phyloP scores from a whole-genome alignment of 2,888 invertebrate species.

The Oxystoma pomonae region DNA sequence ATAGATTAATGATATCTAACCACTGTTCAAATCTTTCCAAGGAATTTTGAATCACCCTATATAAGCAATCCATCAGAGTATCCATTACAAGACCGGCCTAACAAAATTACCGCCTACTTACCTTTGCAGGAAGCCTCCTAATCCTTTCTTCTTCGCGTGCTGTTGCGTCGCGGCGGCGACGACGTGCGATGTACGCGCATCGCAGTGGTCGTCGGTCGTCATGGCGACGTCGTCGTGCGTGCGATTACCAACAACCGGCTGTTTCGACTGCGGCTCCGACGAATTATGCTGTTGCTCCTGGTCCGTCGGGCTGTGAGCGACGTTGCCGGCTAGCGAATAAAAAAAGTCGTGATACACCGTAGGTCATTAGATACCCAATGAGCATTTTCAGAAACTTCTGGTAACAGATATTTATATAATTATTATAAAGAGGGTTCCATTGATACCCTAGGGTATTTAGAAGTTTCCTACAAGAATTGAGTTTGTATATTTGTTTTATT shows the following conservation, averaged over 20 bases:
- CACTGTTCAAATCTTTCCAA: too few relatives aligned
- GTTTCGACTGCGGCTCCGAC: slow-evolving; percentile 10
- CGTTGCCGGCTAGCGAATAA: slow-evolving; percentile 32
- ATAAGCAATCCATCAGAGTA: too few relatives aligned
- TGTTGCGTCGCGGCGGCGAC: slow-evolving; percentile 25
- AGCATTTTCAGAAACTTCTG: too few relatives aligned
- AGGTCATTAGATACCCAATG: too few relatives aligned
- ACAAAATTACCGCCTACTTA: neutral
- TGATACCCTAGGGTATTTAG: too few relatives aligned
- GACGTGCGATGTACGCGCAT: slow-evolving; percentile 5
- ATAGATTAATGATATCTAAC: too few relatives aligned
- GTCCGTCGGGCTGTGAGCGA: slow-evolving; percentile 31
- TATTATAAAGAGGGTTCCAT: too few relatives aligned
- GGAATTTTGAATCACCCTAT: too few relatives aligned
- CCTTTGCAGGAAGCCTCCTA: slow-evolving; percentile 66
- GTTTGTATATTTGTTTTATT: too few relatives aligned
- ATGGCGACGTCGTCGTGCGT: slow-evolving; percentile 25
- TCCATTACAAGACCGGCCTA: neutral
- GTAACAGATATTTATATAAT: too few relatives aligned
- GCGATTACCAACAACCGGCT: slow-evolving; percentile 10
- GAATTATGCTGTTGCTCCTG: neutral
- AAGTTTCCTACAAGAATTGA: too few relatives aligned
- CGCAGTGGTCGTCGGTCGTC: slow-evolving; percentile 25
- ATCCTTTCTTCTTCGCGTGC: slow-evolving; percentile 33
- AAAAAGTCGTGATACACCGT: too few relatives aligned